Percentiles rank a stretch among this genome's conserved stretches.
Evolutionary conservation across 2,797 vertebrate genomes (phyloP).

Genomic region (Pseudochromis fuscus): DNA sequence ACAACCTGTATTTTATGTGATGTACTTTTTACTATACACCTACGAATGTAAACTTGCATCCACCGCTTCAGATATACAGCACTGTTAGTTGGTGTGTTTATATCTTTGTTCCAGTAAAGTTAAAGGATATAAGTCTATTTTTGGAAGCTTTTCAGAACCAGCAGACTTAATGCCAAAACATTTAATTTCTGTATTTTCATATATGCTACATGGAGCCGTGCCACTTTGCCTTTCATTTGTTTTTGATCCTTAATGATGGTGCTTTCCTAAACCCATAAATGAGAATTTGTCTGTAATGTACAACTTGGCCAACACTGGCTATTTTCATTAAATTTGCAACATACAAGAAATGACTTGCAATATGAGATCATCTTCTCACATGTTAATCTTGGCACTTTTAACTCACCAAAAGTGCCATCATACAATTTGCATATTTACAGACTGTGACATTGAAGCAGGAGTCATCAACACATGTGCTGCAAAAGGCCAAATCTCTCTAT

Average conservation of each 20-base stretch:
- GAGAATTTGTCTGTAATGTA: neutral
- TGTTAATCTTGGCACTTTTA: neutral
- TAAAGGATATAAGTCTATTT: neutral
- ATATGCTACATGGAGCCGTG: neutral
- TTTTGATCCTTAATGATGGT: conserved; percentile 1
- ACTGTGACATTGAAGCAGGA: neutral
- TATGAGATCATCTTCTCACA: neutral
- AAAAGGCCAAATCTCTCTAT: neutral
- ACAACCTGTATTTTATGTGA: neutral
- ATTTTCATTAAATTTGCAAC: neutral
- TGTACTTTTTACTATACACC: neutral
- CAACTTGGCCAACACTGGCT: neutral
- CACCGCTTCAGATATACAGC: neutral
- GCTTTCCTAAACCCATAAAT: neutral
- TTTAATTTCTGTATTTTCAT: neutral
- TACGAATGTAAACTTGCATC: too few relatives aligned
- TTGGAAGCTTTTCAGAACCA: too few relatives aligned
- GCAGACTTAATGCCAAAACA: too few relatives aligned
- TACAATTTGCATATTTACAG: neutral
- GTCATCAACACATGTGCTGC: neutral
- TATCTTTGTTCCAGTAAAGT: too few relatives aligned
- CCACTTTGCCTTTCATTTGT: neutral
- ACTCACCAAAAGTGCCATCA: conserved; percentile 5
- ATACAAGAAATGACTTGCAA: neutral
- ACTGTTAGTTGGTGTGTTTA: neutral